Evolutionary conservation across 2,113 vertebrate species (phyloP).

Genomic region (Percopsis transmontana): DNA sequence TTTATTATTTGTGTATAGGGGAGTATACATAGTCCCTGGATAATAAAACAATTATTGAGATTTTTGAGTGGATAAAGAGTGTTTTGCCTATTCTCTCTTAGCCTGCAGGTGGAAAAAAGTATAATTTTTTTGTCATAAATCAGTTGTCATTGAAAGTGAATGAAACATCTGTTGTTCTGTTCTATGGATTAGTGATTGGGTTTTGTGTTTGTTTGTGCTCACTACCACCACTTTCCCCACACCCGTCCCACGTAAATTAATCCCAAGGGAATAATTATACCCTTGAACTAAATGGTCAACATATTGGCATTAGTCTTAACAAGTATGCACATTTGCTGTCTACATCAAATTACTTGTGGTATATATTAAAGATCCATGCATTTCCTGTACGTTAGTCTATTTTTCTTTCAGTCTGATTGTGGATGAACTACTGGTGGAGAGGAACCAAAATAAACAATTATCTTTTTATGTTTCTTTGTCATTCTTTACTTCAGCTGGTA

Average conservation of each 20-base stretch:
- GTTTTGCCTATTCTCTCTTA: slow-evolving; percentile 49
- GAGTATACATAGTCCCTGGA: slow-evolving; percentile 27
- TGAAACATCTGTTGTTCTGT: slow-evolving; percentile 65
- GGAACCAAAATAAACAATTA: slow-evolving; percentile 77
- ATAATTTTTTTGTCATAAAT: slow-evolving; percentile 44
- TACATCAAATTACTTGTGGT: slow-evolving; percentile 70
- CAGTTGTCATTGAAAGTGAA: slow-evolving; percentile 55
- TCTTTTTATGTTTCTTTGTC: slow-evolving; percentile 65
- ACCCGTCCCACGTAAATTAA: slow-evolving; percentile 40
- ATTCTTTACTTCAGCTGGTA: slow-evolving; percentile 18
- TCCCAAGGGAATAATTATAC: slow-evolving; percentile 53
- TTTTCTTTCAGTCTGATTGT: slow-evolving; percentile 73
- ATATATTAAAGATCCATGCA: slow-evolving; percentile 73
- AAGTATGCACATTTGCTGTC: slow-evolving; percentile 74
- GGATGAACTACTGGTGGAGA: slow-evolving; percentile 75
- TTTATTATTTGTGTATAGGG: slow-evolving; percentile 60
- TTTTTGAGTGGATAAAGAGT: slow-evolving; percentile 56
- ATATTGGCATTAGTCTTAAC: slow-evolving; percentile 71
- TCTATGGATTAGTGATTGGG: slow-evolving; percentile 66
- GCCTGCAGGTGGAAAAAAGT: slow-evolving; percentile 40
- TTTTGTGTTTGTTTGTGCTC: slow-evolving; percentile 76
- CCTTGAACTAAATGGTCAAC: slow-evolving; percentile 61
- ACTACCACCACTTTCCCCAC: slow-evolving; percentile 66
- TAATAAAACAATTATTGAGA: slow-evolving; percentile 37
- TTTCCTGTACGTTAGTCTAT: slow-evolving; percentile 73